Evolutionary conservation across 2,797 vertebrate species (phyloP).

Genomic region (Ispidina lecontei): DNA sequence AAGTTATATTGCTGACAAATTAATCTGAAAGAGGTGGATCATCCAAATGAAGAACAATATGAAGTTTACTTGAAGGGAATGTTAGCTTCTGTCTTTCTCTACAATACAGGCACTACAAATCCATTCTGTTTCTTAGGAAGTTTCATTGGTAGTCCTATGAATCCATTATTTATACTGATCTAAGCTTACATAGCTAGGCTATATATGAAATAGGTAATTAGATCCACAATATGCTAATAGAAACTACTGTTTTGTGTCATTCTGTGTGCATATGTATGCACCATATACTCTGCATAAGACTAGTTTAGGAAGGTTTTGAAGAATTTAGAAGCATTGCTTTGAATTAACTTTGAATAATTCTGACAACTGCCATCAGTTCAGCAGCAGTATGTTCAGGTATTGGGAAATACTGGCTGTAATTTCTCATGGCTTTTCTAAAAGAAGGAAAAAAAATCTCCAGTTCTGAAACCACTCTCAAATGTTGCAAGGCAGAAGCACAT

Average conservation of each 20-base stretch:
- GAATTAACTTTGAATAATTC: neutral
- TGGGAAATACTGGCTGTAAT: neutral
- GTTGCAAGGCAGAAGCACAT: neutral
- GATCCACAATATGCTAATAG: neutral
- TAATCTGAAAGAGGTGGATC: neutral
- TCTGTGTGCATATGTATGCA: neutral
- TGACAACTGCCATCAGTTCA: neutral
- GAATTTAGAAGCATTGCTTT: neutral
- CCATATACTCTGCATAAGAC: neutral
- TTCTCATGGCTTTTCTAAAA: neutral
- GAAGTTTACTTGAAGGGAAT: neutral
- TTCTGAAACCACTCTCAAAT: neutral
- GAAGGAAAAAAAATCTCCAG: neutral
- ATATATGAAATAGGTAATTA: neutral
- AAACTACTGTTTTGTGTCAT: neutral
- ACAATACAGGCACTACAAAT: neutral
- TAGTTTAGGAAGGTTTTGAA: neutral
- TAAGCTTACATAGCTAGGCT: neutral
- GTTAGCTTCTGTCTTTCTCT: neutral
- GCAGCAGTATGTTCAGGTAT: neutral
- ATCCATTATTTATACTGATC: neutral
- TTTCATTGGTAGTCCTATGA: neutral
- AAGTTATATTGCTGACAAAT: neutral
- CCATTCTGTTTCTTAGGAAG: neutral
- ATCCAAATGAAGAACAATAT: neutral